A percentile compares a stretch with the other conserved stretches of the same genome.
Conservation (phyloP, 2,113 vertebrate species). For the Machaerirhynchus nigripectus region DNA sequence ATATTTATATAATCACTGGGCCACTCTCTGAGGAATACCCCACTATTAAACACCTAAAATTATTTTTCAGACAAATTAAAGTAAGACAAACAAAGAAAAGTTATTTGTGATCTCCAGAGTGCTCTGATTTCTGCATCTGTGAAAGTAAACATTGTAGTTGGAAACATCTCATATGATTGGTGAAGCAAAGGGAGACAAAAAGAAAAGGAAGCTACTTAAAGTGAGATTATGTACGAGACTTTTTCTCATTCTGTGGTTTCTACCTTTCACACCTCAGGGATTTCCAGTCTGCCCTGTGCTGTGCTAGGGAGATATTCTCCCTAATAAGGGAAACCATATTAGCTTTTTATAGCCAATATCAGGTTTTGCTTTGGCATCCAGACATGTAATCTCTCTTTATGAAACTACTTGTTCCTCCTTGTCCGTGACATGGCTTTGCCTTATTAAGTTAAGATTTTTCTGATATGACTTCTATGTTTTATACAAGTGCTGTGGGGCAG, state of each 20-base stretch:
- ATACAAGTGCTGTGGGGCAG: neutral
- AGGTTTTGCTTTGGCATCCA: neutral
- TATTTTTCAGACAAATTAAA: neutral
- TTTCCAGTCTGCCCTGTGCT: neutral
- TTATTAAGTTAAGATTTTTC: neutral
- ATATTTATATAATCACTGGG: neutral
- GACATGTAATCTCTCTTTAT: neutral
- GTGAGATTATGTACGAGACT: neutral
- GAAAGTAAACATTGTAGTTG: neutral
- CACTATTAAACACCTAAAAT: neutral
- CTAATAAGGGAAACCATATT: neutral
- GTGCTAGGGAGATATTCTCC: neutral
- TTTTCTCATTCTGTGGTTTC: neutral
- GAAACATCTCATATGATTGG: rapidly evolving
- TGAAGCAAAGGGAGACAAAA: neutral
- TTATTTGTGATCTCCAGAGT: neutral
- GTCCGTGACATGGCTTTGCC: neutral
- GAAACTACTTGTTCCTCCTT: neutral
- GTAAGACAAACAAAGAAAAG: neutral
- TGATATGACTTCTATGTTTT: neutral
- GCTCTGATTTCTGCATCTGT: neutral
- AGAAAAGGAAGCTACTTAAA: neutral
- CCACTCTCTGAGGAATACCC: neutral
- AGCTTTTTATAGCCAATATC: neutral
- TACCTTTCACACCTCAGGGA: neutral